Evolutionary conservation across 2,113 vertebrate genomes (phyloP).

Genomic region (Tragelaphus scriptus): DNA sequence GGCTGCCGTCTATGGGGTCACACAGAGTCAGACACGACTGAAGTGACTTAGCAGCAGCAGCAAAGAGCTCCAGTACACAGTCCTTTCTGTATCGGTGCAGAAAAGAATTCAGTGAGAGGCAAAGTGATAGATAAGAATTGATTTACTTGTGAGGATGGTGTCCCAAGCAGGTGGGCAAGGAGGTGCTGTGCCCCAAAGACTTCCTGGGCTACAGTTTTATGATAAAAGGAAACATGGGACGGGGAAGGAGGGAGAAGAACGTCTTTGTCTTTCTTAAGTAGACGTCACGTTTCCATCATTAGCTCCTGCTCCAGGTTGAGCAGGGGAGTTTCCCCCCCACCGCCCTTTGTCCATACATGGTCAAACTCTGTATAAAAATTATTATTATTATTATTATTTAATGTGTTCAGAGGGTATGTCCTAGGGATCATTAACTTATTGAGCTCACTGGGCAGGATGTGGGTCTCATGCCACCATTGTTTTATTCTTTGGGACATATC

Average conservation of each 20-base stretch:
- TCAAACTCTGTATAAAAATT: neutral
- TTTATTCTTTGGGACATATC: neutral
- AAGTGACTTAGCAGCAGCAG: too few species aligned
- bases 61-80: neutral
- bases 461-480: neutral
- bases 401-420: neutral
- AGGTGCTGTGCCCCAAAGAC: neutral
- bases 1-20: too few species aligned
- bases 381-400: neutral
- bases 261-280: neutral
- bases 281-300: neutral
- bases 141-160: neutral
- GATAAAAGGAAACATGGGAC: neutral
- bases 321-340: neutral
- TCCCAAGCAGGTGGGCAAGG: neutral
- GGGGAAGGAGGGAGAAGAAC: neutral
- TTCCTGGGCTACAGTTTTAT: neutral
- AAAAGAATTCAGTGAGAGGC: neutral
- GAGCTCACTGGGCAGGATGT: neutral
- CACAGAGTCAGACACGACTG: too few species aligned
- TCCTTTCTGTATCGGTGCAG: neutral
- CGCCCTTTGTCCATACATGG: neutral
- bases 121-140: neutral
- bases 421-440: neutral
- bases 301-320: neutral